These are phyloP conservation scores for Drosophila navojoa DNA, from an alignment of 1,140 invertebrate genomes.

Conservation along the genomic window DNA sequence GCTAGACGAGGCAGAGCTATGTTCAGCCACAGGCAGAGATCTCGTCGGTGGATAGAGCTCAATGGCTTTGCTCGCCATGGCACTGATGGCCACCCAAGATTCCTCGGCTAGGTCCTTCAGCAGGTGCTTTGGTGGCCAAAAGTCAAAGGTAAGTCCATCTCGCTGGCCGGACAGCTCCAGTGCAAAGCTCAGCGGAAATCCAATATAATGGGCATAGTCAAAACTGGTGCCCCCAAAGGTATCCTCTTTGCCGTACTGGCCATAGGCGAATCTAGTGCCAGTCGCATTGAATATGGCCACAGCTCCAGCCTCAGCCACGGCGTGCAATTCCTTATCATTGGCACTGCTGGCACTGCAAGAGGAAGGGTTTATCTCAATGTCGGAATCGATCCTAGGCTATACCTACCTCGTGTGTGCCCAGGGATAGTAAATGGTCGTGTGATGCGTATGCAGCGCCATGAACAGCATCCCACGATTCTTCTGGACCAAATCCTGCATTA, in stretches of 20 bases:
- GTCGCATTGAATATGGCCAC: slow-evolving; percentile 6
- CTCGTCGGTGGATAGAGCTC: slow-evolving; percentile 33
- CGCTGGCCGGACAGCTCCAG: slow-evolving; percentile 44
- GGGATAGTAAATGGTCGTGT: slow-evolving; percentile 43
- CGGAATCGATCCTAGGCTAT: neutral
- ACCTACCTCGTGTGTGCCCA: slow-evolving; percentile 46
- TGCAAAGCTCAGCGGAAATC: slow-evolving; percentile 45
- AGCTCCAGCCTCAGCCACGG: slow-evolving; percentile 36
- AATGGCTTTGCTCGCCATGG: slow-evolving; percentile 42
- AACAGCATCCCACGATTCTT: slow-evolving; percentile 33
- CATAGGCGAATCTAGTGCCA: slow-evolving; percentile 13
- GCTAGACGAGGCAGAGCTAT: too few relatives aligned
- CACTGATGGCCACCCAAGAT: slow-evolving; percentile 48
- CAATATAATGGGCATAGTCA: slow-evolving; percentile 47
- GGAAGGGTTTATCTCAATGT: too few relatives aligned
- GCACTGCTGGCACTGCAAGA: neutral
- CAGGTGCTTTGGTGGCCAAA: slow-evolving; percentile 26
- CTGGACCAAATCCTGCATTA: slow-evolving; percentile 34
- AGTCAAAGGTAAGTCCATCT: neutral
- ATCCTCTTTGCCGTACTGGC: slow-evolving; percentile 8
- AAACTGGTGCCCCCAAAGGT: slow-evolving; percentile 53
- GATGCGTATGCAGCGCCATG: slow-evolving; percentile 49
- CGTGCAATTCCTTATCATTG: slow-evolving; percentile 19
- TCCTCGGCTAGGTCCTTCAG: slow-evolving; percentile 35
- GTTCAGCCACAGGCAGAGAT: neutral